Conservation (phyloP, 2,797 vertebrate genomes). For the Setipinna tenuifilis region DNA sequence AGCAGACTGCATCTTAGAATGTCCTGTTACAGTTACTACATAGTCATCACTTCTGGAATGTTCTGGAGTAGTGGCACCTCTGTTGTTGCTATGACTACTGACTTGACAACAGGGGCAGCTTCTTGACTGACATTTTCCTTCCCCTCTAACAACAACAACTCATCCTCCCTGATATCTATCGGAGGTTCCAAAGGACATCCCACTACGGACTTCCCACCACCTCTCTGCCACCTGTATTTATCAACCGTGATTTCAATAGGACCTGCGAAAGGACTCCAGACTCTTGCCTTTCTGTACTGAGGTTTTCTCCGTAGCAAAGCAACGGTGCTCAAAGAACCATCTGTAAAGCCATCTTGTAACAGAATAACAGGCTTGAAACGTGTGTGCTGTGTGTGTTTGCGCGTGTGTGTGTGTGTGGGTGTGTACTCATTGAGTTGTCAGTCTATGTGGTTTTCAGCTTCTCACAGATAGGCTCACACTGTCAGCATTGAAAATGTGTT, state of each 20-base stretch:
- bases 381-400: background rate
- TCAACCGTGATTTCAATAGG: background rate
- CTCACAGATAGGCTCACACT: background rate
- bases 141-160: constrained; percentile 48
- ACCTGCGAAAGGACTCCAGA: background rate
- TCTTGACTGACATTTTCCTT: constrained; percentile 57
- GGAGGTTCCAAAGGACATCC: background rate
- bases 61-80: background rate
- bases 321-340: background rate
- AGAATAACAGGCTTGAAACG: constrained; percentile 12
- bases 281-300: constrained; percentile 12
- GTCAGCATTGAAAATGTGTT: background rate
- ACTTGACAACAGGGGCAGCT: constrained; percentile 46
- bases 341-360: constrained; percentile 34
- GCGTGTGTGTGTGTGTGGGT: background rate
- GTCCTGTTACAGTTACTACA: constrained; percentile 14
- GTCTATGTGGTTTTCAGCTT: background rate
- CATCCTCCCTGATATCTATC: constrained; percentile 23
- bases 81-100: constrained; percentile 37
- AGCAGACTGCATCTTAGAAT: background rate
- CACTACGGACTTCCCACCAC: background rate
- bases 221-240: background rate
- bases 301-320: background rate
- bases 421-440: background rate
- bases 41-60: background rate